Percentiles rank a stretch among this genome's conserved stretches.
phyloP scores from a whole-genome alignment of 2,888 invertebrate genomes.

The Stramonita haemastoma region DNA sequence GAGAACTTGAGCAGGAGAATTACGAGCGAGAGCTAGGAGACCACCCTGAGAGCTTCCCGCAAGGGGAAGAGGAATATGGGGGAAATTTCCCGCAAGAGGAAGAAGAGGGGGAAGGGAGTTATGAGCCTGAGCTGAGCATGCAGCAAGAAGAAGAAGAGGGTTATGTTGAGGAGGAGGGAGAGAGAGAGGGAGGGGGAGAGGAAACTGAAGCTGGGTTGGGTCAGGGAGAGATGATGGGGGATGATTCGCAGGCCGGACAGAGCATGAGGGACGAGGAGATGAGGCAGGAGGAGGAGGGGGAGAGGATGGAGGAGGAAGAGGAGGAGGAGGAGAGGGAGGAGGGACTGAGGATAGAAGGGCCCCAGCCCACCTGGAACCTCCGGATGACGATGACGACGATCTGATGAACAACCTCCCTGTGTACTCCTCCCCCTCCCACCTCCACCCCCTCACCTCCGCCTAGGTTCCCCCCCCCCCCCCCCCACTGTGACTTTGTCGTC shows the following conservation, averaged over 20 bases:
- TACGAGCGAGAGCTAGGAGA: not conserved
- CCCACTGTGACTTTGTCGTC: too few relatives aligned
- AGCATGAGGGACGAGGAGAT: not conserved
- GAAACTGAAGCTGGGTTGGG: not conserved
- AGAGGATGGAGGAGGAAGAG: not conserved
- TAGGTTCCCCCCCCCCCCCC: not conserved
- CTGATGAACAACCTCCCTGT: slow-evolving; percentile 40
- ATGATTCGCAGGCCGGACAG: not conserved
- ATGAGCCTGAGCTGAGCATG: not conserved
- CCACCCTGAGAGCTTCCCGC: not conserved
- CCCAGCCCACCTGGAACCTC: slow-evolving; percentile 52
- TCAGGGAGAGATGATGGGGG: not conserved
- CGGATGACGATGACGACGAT: slow-evolving; percentile 30
- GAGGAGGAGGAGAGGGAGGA: slow-evolving; percentile 40
- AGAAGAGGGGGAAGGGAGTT: not conserved
- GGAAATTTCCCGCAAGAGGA: not conserved
- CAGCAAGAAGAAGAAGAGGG: not conserved
- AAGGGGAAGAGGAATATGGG: not conserved
- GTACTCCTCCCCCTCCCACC: slow-evolving; percentile 44
- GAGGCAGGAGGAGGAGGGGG: not conserved
- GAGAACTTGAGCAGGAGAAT: not conserved
- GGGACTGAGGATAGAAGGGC: slow-evolving; percentile 41
- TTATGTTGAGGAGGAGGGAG: not conserved
- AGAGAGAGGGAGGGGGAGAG: not conserved
- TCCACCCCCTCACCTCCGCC: slow-evolving; percentile 26